Evolutionary conservation across 2,888 invertebrate genomes (phyloP), one percentile per base, ranked within the genome.

Genomic region (Drosophila atripex): DNA sequence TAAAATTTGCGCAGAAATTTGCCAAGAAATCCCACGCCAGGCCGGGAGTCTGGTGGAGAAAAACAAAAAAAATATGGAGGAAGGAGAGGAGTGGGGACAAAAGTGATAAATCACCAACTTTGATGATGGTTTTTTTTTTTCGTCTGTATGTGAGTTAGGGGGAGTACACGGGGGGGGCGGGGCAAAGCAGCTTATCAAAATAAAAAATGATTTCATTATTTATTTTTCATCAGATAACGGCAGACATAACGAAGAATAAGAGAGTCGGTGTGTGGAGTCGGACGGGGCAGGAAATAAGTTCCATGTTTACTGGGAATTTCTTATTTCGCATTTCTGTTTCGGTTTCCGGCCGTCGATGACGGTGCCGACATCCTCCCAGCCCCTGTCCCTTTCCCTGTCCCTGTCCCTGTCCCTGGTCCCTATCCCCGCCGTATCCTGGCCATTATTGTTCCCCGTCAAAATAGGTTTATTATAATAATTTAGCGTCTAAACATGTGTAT

Each of bases 171-270:
- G 55, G n/a, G 45, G 21, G 3, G 4, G 30, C 39, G 73, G 53
- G 74, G 74, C 71, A 86, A 84, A 86, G 85, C 83, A 80, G 86
- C 86, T 86, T 86, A 85, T 86, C 86, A 86, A 83, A 85, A 85
- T 86, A 86, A 86, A 86, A 86, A 85, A 86, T 86, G 80, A 86
- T 83, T 85, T 85, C 77, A 86, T 86, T 85, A 84, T 85, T 78
- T 86, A 77, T 86, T 84, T 86, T 85, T 80, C 78, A 83, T 80
- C 84, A 83, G 86, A 86, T 85, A 82, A 78, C 75, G 51, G 68
- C 61, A 38, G 64, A 64, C 61, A 64, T 39, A 61, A 64, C 41
- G 63, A 12, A 47, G 60, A 47, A 61, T 46, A 49, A 30, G 54
- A 50, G 28, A 2, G 30, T 46, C 14, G 18, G 18, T 11, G 3